Conservation (phyloP, 2,888 invertebrate species). For the Chirona hameri region DNA sequence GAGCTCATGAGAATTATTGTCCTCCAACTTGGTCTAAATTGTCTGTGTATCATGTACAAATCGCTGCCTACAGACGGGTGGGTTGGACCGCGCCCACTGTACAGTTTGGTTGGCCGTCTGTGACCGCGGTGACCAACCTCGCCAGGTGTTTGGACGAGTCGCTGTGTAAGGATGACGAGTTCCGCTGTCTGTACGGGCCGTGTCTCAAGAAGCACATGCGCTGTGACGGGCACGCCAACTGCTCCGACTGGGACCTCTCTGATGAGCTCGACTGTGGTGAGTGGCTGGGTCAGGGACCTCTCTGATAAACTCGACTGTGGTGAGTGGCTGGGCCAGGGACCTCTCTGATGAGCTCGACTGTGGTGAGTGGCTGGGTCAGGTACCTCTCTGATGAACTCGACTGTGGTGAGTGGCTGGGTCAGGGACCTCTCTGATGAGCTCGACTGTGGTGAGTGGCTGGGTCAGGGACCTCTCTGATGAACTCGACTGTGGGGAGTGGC, state of each 20-base stretch:
- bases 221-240: conserved; percentile 4
- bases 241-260: conserved; percentile 23
- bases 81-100: too few species aligned
- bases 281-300: conserved; percentile 26
- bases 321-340: conserved; percentile 14
- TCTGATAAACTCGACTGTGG: background rate
- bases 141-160: conserved; percentile 5
- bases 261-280: conserved; percentile 4
- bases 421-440: too few species aligned
- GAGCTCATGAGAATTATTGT: too few species aligned
- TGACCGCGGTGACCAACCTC: background rate
- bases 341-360: conserved; percentile 6
- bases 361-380: conserved; percentile 12
- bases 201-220: conserved; percentile 22
- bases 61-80: too few species aligned
- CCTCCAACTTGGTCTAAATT: too few species aligned
- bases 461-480: too few species aligned
- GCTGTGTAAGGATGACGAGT: background rate
- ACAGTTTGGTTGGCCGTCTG: too few species aligned
- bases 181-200: background rate
- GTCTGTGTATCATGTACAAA: too few species aligned
- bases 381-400: background rate
- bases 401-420: conserved; percentile 13
- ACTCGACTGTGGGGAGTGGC: too few species aligned
- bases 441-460: too few species aligned